Conservation (phyloP, 2,888 invertebrate genomes). For the Sarcophaga caerulescens region DNA sequence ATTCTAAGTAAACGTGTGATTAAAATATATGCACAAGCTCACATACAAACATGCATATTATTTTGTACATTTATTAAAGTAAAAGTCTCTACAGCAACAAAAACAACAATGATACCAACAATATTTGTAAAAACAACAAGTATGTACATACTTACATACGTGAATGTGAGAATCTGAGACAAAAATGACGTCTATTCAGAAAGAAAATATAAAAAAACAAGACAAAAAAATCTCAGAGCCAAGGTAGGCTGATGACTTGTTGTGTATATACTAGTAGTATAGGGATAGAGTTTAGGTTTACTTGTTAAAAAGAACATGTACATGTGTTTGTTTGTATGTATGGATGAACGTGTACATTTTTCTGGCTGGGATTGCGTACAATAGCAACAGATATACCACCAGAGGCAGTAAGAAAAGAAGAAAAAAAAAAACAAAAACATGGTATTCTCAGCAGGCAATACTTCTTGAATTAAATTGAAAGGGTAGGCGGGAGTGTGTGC, state of each 20-base stretch:
- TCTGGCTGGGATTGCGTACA: conserved; percentile 57
- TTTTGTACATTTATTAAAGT: conserved; percentile 15
- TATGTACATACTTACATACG: neutral
- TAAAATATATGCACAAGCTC: neutral
- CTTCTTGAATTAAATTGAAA: conserved; percentile 46
- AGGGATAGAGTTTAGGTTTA: conserved; percentile 52
- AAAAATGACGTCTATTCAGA: conserved; percentile 38
- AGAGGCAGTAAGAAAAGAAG: neutral
- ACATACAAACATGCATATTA: neutral
- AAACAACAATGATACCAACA: conserved; percentile 9
- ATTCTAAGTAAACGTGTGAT: conserved; percentile 21
- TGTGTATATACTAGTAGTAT: conserved; percentile 43
- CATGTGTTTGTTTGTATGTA: conserved; percentile 70
- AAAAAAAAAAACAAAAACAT: conserved; percentile 15
- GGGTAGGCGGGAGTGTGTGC: conserved; percentile 60
- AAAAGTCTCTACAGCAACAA: conserved; percentile 37
- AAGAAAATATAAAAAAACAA: conserved; percentile 18
- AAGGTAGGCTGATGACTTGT: conserved; percentile 73
- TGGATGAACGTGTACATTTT: conserved; percentile 4
- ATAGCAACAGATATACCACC: conserved; percentile 1
- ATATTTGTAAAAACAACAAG: conserved; percentile 44
- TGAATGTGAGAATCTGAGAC: conserved; percentile 49
- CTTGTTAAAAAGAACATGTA: conserved; percentile 64
- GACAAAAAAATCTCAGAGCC: conserved; percentile 69
- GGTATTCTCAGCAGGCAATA: conserved; percentile 48